A percentile compares a stretch with the other conserved stretches of the same genome.
These are phyloP conservation scores for Chesias legatella DNA, from an alignment of 2,888 invertebrate genomes.

Conservation along the genomic window DNA sequence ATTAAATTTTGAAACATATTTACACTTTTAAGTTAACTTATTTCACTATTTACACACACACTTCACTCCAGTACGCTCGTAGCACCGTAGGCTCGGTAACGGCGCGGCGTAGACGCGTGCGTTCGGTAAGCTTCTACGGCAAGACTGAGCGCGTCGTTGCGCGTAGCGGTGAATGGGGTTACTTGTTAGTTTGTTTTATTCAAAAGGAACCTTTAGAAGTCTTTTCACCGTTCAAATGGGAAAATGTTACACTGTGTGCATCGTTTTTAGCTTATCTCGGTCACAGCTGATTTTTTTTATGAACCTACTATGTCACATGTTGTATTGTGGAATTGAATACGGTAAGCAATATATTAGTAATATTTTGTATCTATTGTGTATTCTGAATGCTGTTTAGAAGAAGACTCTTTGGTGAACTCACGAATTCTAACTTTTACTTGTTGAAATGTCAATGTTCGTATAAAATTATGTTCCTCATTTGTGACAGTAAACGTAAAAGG, in stretches of 20 bases:
- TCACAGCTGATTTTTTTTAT: conserved; percentile 1
- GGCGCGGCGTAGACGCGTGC: conserved; percentile 34
- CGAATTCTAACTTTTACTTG: no score
- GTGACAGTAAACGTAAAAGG: no score
- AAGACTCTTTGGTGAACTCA: no score
- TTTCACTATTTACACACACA: conserved; percentile 11
- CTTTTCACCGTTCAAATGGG: conserved; percentile 40
- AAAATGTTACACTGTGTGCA: conserved; percentile 17
- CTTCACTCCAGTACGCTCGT: conserved; percentile 5
- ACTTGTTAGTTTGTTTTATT: conserved; percentile 52
- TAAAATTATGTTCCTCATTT: no score
- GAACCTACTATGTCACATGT: no score
- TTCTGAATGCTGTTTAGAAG: no score
- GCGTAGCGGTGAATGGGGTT: conserved; percentile 41
- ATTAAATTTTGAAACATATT: conserved; percentile 39
- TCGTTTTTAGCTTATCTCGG: conserved; percentile 20
- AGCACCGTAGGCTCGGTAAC: conserved; percentile 11
- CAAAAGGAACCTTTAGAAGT: conserved; percentile 43
- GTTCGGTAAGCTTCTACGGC: conserved; percentile 35
- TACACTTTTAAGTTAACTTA: conserved; percentile 25
- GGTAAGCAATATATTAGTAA: no score
- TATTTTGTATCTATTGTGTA: no score
- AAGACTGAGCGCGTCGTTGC: conserved; percentile 39
- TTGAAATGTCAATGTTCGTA: no score
- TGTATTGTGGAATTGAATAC: no score